phyloP scores from a whole-genome alignment of 2,888 invertebrate species.

The Atethmia centrago region DNA sequence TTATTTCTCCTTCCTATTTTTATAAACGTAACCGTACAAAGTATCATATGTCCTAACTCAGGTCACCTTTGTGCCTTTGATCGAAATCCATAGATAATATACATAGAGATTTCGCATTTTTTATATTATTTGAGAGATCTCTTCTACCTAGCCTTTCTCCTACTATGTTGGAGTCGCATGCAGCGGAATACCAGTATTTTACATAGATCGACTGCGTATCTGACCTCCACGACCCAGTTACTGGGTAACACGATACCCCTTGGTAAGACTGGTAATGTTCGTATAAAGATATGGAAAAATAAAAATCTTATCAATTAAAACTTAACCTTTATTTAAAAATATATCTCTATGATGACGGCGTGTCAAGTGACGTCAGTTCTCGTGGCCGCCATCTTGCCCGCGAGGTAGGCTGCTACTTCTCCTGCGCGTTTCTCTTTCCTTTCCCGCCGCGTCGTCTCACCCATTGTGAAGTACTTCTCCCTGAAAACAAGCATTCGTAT shows the following conservation, averaged over 20 bases:
- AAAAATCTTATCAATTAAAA: slow-evolving; percentile 15
- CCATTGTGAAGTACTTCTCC: slow-evolving; percentile 93
- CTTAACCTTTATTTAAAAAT: slow-evolving; percentile 42
- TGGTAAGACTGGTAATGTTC: background rate
- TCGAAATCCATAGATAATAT: too few species aligned
- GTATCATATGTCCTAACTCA: too few species aligned
- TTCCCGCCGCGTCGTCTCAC: slow-evolving; percentile 92
- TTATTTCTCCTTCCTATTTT: background rate
- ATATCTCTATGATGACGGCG: background rate
- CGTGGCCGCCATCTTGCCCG: slow-evolving; percentile 64
- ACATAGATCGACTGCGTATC: too few species aligned
- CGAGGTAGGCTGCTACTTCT: slow-evolving; percentile 77
- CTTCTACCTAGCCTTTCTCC: too few species aligned
- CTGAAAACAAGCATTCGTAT: slow-evolving; percentile 74
- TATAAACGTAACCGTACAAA: background rate
- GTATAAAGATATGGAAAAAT: background rate
- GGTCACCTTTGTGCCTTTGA: too few species aligned
- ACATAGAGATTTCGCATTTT: too few species aligned
- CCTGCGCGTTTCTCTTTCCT: slow-evolving; percentile 83
- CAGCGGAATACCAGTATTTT: too few species aligned
- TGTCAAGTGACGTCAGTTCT: slow-evolving; percentile 53
- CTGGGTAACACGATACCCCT: background rate
- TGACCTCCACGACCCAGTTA: background rate
- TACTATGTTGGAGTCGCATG: too few species aligned
- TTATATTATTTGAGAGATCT: too few species aligned